Percentiles rank a stretch among this genome's conserved stretches.
These are phyloP conservation scores for Stenichneumon culpator DNA, from an alignment of 2,888 invertebrate genomes.

Conservation along the genomic window DNA sequence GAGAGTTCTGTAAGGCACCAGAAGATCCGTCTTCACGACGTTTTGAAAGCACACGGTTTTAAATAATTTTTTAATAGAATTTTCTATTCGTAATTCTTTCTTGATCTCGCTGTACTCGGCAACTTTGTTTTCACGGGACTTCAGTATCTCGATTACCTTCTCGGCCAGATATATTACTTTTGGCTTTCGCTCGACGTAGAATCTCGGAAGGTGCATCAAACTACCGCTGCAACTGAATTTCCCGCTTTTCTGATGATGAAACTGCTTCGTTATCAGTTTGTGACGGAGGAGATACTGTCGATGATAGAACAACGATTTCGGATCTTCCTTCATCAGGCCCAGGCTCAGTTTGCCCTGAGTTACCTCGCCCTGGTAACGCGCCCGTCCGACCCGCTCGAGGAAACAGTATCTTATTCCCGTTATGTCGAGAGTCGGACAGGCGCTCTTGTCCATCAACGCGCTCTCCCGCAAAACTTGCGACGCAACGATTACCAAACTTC, in stretches of 20 bases:
- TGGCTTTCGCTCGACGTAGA: constrained; percentile 87
- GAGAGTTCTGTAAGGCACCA: constrained; percentile 86
- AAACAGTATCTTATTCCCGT: constrained; percentile 89
- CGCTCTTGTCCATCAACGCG: constrained; percentile 87
- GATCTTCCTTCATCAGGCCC: constrained; percentile 86
- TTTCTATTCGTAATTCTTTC: constrained; percentile 84
- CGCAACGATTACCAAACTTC: constrained; percentile 90
- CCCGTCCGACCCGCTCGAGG: constrained; percentile 91
- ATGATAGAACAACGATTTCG: constrained; percentile 88
- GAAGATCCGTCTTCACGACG: constrained; percentile 86
- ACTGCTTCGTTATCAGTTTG: constrained; percentile 88
- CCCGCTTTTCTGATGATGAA: constrained; percentile 86
- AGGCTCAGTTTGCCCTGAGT: constrained; percentile 89
- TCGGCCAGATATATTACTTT: constrained; percentile 86
- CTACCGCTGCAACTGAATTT: constrained; percentile 84
- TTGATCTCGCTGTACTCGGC: constrained; percentile 86
- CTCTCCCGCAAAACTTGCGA: constrained; percentile 87
- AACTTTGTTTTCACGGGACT: constrained; percentile 86
- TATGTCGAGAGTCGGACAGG: constrained; percentile 86
- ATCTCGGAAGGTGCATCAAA: constrained; percentile 88
- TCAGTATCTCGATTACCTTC: constrained; percentile 86
- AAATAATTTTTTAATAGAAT: constrained; percentile 86
- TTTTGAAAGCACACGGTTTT: constrained; percentile 86
- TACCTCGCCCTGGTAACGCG: constrained; percentile 90
- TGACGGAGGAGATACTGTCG: constrained; percentile 88